Base-by-base conservation (phyloP, 2,888 invertebrate genomes). In the Nymphalis urticae region DNA sequence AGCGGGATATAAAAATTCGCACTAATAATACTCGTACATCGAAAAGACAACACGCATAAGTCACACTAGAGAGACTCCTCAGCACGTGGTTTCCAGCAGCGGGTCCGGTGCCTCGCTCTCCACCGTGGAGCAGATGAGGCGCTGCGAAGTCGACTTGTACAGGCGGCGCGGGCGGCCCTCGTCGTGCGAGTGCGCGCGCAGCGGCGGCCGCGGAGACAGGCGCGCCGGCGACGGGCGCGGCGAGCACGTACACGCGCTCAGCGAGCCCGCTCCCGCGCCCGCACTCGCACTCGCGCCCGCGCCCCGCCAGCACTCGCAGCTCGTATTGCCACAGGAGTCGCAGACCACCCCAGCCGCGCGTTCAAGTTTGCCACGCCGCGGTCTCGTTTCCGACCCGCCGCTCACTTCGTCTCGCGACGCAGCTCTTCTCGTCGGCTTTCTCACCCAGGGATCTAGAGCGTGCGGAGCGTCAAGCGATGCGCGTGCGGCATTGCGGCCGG, bases 1-100 rank as follows among this genome's bases (percentile, higher is more conserved):
- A 88, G 81, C 82, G 84, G 88, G 89, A 90, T 91, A 91, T 86
- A 90, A 91, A 84, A 91, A 89, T 88, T 89, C 89, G 85, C 85
- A 85, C 88, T 91, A 90, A 85, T 89, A 90, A 91, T 91, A 91
- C 90, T 91, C 90, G 78, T 85, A 85, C 84, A 82, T 79, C 79
- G 79, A 83, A 50, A 71, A 47, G 54, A 56, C 36, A n/a, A 58
- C 36, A 36, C 36, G 54, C 54, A 54, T 27, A 24, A n/a, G 32
- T 58, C 56, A 58, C 56, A 58, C 58, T 17, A 27, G 42, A 10
- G 36, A 66, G 75, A 71, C 73, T 75, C 72, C 73, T 75, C 73
- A 91, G 79, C 91, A 92, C 72, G 92, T 92, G 74, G 91, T 91
- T 80, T 92, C 91, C 67, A 91, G 84, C 75, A 90, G 83, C 50